A percentile compares a stretch with the other conserved stretches of the same genome.
Evolutionary conservation across 2,113 vertebrate species (phyloP).

Genomic region (Cariama cristata): DNA sequence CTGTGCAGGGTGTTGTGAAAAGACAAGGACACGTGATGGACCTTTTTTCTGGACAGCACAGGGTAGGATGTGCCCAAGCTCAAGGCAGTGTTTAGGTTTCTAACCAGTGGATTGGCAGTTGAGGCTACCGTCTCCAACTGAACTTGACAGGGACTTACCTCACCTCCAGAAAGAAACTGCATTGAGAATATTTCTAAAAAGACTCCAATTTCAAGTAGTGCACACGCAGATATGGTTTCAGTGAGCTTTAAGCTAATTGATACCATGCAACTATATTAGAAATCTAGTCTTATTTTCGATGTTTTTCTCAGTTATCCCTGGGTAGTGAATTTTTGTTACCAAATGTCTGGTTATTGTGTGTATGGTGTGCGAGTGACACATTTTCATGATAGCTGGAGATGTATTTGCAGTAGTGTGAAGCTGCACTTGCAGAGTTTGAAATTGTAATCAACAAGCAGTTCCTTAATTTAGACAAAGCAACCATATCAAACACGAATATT

Average conservation of each 20-base stretch:
- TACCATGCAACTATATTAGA: background rate
- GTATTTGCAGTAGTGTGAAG: background rate
- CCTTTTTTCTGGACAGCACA: background rate
- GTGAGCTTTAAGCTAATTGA: background rate
- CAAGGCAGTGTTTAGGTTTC: background rate
- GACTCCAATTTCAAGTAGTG: background rate
- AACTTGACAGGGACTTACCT: background rate
- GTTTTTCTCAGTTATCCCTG: background rate
- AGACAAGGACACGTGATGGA: background rate
- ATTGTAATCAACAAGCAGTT: background rate
- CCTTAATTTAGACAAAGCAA: background rate
- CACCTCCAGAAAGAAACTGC: background rate
- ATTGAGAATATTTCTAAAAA: background rate
- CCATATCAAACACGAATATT: background rate
- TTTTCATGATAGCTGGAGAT: background rate
- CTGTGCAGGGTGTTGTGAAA: background rate
- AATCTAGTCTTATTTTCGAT: background rate
- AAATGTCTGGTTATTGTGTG: background rate
- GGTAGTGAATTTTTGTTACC: background rate
- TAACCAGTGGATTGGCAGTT: background rate
- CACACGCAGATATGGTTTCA: accelerated
- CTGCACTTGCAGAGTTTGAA: background rate
- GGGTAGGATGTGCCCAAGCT: background rate
- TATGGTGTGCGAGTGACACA: background rate
- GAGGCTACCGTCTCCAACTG: background rate